These are phyloP conservation scores for Netelia virgata DNA, from an alignment of 2,888 invertebrate species.

Conservation along the genomic window DNA sequence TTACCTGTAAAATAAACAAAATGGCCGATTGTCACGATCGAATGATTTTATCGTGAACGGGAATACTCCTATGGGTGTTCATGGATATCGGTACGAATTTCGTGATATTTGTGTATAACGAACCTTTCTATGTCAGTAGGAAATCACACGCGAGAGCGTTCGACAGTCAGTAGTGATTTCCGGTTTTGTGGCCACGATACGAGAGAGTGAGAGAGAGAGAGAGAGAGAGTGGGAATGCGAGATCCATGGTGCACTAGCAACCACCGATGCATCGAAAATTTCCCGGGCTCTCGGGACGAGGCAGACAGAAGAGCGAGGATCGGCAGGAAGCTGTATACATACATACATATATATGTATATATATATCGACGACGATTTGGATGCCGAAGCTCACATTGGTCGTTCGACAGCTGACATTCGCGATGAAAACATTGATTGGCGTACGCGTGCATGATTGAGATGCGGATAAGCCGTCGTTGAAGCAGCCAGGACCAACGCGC, in stretches of 20 bases:
- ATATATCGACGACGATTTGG: slow-evolving; percentile 28
- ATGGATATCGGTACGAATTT: not conserved
- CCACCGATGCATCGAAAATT: slow-evolving; percentile 45
- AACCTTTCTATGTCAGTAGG: slow-evolving; percentile 20
- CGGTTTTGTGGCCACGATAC: slow-evolving; percentile 39
- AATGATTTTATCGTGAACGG: not conserved
- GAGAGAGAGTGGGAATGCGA: not conserved
- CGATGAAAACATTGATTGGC: slow-evolving; percentile 59
- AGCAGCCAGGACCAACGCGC: slow-evolving; percentile 1
- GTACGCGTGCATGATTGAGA: not conserved
- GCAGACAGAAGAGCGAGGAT: slow-evolving; percentile 18
- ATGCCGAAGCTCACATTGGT: slow-evolving; percentile 22
- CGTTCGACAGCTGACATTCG: slow-evolving; percentile 62
- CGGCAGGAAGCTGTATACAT: slow-evolving; percentile 21
- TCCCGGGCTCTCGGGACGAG: slow-evolving; percentile 3
- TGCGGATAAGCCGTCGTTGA: slow-evolving; percentile 3
- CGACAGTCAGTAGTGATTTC: slow-evolving; percentile 45
- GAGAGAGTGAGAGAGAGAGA: not conserved
- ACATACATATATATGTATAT: too few relatives aligned
- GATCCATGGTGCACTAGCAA: slow-evolving; percentile 6
- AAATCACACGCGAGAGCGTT: slow-evolving; percentile 45
- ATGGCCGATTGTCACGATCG: too few relatives aligned
- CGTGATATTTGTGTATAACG: not conserved
- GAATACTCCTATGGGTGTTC: not conserved
- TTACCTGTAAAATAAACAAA: too few relatives aligned